Evolutionary conservation across 2,113 vertebrate species (phyloP).

Genomic region (Caracal caracal): DNA sequence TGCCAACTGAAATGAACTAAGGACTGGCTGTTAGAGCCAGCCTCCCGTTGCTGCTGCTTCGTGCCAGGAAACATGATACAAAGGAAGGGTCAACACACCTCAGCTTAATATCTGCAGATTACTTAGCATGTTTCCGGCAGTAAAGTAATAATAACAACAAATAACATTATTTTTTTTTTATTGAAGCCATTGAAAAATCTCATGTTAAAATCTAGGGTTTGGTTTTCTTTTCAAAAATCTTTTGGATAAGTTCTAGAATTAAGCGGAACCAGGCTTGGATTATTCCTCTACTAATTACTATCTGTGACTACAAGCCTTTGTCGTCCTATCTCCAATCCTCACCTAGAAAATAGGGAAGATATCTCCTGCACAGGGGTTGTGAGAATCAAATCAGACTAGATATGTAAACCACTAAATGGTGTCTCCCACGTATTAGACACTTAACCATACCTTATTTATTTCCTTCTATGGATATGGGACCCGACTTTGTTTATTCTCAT

Average conservation of each 20-base stretch:
- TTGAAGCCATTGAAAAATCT: background rate
- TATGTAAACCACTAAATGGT: background rate
- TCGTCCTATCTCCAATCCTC: background rate
- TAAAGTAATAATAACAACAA: background rate
- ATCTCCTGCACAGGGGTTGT: fast-evolving
- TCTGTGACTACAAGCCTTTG: background rate
- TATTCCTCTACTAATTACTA: too few relatives aligned
- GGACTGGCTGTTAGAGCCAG: background rate
- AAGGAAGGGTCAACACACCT: background rate
- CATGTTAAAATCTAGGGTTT: background rate
- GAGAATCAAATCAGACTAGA: background rate
- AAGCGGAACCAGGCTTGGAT: background rate
- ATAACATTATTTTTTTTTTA: background rate
- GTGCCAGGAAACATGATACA: background rate
- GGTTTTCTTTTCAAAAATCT: background rate
- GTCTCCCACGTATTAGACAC: too few relatives aligned
- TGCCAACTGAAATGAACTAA: background rate
- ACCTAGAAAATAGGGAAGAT: background rate
- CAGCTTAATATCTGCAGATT: background rate
- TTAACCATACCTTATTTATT: background rate
- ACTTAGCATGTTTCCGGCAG: background rate
- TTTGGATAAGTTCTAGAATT: background rate
- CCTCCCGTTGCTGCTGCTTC: background rate
- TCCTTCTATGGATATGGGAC: background rate
- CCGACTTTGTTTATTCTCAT: background rate